Conservation (phyloP, 2,888 invertebrate species). For the Congeria kusceri region DNA sequence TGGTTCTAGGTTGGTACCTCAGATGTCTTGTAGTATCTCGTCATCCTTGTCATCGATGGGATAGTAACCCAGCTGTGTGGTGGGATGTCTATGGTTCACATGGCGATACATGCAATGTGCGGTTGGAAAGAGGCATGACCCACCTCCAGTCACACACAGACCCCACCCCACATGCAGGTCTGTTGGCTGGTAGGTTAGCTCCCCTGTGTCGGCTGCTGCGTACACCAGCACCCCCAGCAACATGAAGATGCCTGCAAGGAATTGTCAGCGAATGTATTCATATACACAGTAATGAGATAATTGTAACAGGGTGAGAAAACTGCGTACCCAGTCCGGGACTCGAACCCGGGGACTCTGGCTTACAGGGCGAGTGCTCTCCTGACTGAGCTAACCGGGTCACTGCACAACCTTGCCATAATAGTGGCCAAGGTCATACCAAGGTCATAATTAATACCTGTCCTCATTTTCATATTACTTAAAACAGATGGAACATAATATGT, state of each 20-base stretch:
- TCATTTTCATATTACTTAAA: too few relatives aligned
- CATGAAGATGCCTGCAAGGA: constrained; percentile 42
- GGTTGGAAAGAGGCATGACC: constrained; percentile 8
- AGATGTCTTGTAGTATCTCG: not conserved
- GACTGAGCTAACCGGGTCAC: too few relatives aligned
- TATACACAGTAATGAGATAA: not conserved
- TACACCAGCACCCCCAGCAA: constrained; percentile 42
- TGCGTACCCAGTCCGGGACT: too few relatives aligned
- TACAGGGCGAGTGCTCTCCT: too few relatives aligned
- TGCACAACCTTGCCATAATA: too few relatives aligned
- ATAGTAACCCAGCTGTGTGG: constrained; percentile 18
- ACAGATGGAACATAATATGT: too few relatives aligned
- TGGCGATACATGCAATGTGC: constrained; percentile 31
- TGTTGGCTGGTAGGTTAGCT: constrained; percentile 35
- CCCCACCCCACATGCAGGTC: constrained; percentile 49
- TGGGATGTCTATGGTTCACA: constrained; percentile 14
- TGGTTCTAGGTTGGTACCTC: too few relatives aligned
- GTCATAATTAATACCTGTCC: too few relatives aligned
- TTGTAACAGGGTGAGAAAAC: too few relatives aligned
- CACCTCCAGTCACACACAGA: constrained; percentile 32
- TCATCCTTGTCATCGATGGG: constrained; percentile 28
- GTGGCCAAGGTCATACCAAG: too few relatives aligned
- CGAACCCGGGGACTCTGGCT: too few relatives aligned
- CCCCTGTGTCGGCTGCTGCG: constrained; percentile 41
- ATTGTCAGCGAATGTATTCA: not conserved